A percentile compares a stretch with the other conserved stretches of the same genome.
phyloP scores from a whole-genome alignment of 2,888 invertebrate species.

The Xylophagus ater region DNA sequence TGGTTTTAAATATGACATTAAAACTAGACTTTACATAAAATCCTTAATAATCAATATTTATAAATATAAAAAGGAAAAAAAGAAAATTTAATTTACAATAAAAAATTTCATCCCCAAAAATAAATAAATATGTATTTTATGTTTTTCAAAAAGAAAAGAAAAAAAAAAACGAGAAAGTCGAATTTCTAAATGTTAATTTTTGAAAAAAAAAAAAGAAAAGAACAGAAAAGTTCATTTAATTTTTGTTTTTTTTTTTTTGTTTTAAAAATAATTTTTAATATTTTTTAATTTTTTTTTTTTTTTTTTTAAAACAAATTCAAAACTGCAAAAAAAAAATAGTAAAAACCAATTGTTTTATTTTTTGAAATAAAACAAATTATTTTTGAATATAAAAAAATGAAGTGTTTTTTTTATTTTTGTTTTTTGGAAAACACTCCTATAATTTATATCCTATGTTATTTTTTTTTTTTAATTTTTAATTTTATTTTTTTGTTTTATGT shows the following conservation, averaged over 20 bases:
- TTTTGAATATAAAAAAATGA: constrained; percentile 13
- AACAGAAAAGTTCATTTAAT: constrained; percentile 6
- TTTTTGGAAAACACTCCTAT: constrained; percentile 12
- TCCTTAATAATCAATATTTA: no score
- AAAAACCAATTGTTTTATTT: constrained; percentile 4
- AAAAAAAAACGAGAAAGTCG: no score
- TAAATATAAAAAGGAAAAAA: no score
- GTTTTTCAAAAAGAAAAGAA: no score
- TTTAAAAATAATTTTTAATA: neutral
- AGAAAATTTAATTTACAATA: no score
- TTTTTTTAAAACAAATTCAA: neutral
- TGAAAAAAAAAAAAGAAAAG: no score
- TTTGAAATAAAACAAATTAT: constrained; percentile 12
- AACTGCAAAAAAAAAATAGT: neutral
- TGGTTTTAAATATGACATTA: no score
- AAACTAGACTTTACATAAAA: no score
- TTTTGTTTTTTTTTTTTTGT: constrained; percentile 9
- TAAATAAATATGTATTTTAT: no score
- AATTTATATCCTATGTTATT: neutral
- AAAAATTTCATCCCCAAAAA: no score
- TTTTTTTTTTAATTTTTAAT: no score
- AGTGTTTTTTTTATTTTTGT: constrained; percentile 13
- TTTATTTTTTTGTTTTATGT: neutral
- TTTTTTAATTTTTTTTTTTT: neutral
- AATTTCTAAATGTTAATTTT: no score